These are phyloP conservation scores for Mustela lutreola DNA, from an alignment of 2,113 vertebrate genomes.

Conservation along the genomic window DNA sequence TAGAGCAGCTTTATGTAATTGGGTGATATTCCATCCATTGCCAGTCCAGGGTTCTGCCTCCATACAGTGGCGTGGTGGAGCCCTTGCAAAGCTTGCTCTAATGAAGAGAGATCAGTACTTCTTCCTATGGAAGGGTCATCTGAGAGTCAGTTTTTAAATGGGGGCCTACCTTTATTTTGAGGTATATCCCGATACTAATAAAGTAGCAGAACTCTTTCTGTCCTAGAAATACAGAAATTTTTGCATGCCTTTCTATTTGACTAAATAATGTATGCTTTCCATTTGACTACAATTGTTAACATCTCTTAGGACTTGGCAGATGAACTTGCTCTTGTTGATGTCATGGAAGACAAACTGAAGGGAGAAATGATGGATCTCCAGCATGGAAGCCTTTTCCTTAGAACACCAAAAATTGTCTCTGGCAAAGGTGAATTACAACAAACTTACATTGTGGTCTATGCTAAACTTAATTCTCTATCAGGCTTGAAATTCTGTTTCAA, in stretches of 20 bases:
- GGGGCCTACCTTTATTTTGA: neutral
- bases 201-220: neutral
- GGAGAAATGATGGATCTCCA: conserved; percentile 98
- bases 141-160: neutral
- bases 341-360: conserved; percentile 98
- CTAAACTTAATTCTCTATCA: neutral
- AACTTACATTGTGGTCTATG: neutral
- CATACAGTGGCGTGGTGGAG: neutral
- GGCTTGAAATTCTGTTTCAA: neutral
- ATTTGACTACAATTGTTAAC: conserved; percentile 42
- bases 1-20: neutral
- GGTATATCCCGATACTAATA: neutral
- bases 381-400: conserved; percentile 98
- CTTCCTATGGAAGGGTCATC: neutral
- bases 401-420: conserved; percentile 96
- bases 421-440: conserved; percentile 93
- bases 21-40: neutral
- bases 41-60: neutral
- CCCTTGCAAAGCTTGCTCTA: neutral
- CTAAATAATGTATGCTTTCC: no score
- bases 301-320: conserved; percentile 95
- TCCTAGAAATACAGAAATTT: neutral
- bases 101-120: neutral
- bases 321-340: conserved; percentile 97
- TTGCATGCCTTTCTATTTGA: neutral